Percentiles rank a stretch among this genome's conserved stretches.
phyloP scores from a whole-genome alignment of 2,797 vertebrate genomes.

The Austrolebias charrua region DNA sequence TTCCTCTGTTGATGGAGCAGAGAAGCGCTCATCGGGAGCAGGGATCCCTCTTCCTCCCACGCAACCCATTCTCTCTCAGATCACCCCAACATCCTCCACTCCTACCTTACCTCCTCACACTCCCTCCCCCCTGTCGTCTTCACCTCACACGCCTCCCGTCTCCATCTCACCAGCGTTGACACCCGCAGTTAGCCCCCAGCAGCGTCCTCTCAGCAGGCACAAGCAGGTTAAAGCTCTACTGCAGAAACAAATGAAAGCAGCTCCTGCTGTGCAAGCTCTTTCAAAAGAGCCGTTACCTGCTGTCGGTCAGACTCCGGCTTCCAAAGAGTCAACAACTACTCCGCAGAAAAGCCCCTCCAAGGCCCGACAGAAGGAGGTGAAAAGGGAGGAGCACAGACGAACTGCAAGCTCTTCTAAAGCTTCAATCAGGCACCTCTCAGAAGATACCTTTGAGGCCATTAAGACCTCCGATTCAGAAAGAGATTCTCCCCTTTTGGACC shows the following conservation, averaged over 20 bases:
- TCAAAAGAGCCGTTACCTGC: slow-evolving; percentile 62
- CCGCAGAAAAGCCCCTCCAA: slow-evolving; percentile 56
- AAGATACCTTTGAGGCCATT: slow-evolving; percentile 67
- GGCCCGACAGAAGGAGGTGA: slow-evolving; percentile 49
- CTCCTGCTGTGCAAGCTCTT: slow-evolving; percentile 40
- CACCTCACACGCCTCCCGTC: slow-evolving; percentile 70
- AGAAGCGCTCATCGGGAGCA: slow-evolving; percentile 84
- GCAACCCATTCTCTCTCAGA: slow-evolving; percentile 59
- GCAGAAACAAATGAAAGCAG: slow-evolving; percentile 68
- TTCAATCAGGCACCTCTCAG: slow-evolving; percentile 64
- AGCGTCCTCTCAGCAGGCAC: slow-evolving; percentile 65
- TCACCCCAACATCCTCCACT: slow-evolving; percentile 67
- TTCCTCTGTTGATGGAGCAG: slow-evolving; percentile 81
- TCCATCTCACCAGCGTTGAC: slow-evolving; percentile 70
- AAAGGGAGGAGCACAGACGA: slow-evolving; percentile 50
- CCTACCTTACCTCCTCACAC: slow-evolving; percentile 72
- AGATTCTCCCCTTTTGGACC: slow-evolving; percentile 79
- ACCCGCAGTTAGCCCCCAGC: slow-evolving; percentile 66
- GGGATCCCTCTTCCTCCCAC: slow-evolving; percentile 78
- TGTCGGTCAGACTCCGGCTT: slow-evolving; percentile 25
- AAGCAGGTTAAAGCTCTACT: slow-evolving; percentile 65
- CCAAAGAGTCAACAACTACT: slow-evolving; percentile 44
- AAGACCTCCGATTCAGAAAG: slow-evolving; percentile 78
- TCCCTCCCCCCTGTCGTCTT: slow-evolving; percentile 71
- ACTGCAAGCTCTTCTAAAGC: slow-evolving; percentile 60